These are phyloP conservation scores for Tanypteryx hageni DNA, from an alignment of 2,888 invertebrate genomes.

Conservation along the genomic window DNA sequence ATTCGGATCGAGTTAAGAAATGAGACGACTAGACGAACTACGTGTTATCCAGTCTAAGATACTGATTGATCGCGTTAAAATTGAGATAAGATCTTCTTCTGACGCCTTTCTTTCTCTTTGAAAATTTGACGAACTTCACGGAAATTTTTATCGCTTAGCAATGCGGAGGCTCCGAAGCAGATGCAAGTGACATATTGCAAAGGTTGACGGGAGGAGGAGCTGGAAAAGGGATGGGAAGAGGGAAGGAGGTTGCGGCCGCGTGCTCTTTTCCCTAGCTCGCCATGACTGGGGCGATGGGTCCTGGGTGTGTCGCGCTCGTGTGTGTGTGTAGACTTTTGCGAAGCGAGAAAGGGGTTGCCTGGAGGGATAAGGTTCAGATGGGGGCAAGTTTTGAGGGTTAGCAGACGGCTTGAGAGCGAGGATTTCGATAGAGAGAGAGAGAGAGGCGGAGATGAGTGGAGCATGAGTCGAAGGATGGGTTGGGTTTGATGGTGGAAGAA, in stretches of 20 bases:
- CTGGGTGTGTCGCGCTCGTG: background rate
- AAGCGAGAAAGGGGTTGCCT: background rate
- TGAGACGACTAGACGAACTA: background rate
- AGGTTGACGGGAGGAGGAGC: background rate
- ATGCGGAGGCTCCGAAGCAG: background rate
- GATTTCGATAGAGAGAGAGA: background rate
- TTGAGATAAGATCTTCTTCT: background rate
- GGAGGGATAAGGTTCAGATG: no score
- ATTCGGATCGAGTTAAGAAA: background rate
- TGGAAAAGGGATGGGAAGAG: background rate
- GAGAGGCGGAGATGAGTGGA: background rate
- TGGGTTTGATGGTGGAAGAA: no score
- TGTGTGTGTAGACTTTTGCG: background rate
- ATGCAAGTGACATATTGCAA: conserved; percentile 32
- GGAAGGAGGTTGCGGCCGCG: background rate
- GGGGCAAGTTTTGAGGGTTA: no score
- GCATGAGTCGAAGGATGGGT: background rate
- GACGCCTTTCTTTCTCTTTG: background rate
- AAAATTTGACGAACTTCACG: background rate
- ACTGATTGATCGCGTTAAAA: background rate
- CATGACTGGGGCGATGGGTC: background rate
- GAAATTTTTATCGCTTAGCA: background rate
- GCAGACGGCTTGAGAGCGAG: no score
- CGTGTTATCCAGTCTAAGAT: background rate
- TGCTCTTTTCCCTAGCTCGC: no score